Conservation (phyloP, 2,888 invertebrate species). For the Agrotis clavis region DNA sequence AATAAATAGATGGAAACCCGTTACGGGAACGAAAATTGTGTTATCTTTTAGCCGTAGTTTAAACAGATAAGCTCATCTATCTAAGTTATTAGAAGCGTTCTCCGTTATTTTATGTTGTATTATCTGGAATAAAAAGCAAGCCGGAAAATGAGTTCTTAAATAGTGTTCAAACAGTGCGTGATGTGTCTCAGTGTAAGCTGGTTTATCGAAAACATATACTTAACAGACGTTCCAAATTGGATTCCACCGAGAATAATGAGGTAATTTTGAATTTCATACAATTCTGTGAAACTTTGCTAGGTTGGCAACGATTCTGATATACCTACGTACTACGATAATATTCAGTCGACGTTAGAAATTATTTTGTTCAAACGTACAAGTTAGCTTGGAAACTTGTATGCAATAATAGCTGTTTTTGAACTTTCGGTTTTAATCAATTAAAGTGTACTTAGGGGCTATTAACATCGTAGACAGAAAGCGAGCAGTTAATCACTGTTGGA, state of each 20-base stretch:
- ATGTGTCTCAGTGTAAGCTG: conserved; percentile 76
- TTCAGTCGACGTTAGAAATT: conserved; percentile 7
- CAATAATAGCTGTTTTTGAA: conserved; percentile 53
- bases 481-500: conserved; percentile 69
- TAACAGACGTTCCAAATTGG: conserved; percentile 83
- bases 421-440: conserved; percentile 58
- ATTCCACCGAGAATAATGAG: conserved; percentile 84
- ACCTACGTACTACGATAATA: background rate
- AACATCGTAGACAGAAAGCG: conserved; percentile 58
- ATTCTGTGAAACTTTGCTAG: conserved; percentile 20
- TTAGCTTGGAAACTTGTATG: conserved; percentile 43
- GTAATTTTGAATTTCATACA: conserved; percentile 68
- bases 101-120: background rate
- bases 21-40: conserved; percentile 21
- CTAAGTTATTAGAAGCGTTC: background rate
- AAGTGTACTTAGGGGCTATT: conserved; percentile 57
- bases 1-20: conserved; percentile 13
- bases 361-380: conserved; percentile 28
- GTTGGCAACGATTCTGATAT: background rate
- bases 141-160: conserved; percentile 61
- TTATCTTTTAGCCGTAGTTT: conserved; percentile 4
- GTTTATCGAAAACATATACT: conserved; percentile 69
- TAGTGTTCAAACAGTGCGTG: conserved; percentile 69
- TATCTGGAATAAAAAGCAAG: background rate
- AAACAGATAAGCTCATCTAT: background rate